Evolutionary conservation across 2,888 invertebrate species (phyloP).

Genomic region (Cactoblastis cactorum): DNA sequence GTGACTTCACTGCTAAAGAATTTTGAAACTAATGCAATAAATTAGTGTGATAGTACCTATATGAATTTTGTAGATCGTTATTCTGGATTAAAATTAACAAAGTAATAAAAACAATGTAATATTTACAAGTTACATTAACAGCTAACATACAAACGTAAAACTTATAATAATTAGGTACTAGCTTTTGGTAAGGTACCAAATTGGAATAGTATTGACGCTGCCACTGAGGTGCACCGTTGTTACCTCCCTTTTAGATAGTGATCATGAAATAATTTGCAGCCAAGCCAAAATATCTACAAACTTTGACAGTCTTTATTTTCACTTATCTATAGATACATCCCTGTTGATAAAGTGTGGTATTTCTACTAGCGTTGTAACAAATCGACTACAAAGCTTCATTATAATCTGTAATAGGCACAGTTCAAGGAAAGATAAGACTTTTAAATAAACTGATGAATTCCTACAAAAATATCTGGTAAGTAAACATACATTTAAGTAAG

Average conservation of each 20-base stretch:
- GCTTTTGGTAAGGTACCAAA: conserved; percentile 68
- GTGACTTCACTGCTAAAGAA: neutral
- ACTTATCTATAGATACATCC: conserved; percentile 72
- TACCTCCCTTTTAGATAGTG: conserved; percentile 37
- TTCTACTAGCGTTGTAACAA: conserved; percentile 71
- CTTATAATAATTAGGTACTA: conserved; percentile 69
- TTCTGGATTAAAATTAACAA: conserved; percentile 32
- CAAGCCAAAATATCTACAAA: conserved; percentile 69
- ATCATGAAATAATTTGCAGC: conserved; percentile 48
- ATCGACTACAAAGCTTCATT: conserved; percentile 52
- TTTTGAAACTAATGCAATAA: neutral
- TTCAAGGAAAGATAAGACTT: conserved; percentile 38
- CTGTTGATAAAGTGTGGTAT: conserved; percentile 70
- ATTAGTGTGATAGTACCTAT: neutral
- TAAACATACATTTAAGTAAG: neutral
- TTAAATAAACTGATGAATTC: conserved; percentile 15
- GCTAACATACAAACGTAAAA: conserved; percentile 41
- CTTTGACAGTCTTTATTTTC: conserved; percentile 75
- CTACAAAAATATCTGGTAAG: neutral
- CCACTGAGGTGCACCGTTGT: conserved; percentile 47
- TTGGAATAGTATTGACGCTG: conserved; percentile 57
- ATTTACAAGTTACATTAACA: conserved; percentile 41
- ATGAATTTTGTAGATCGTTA: conserved; percentile 32
- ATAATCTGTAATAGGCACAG: conserved; percentile 46
- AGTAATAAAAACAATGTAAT: conserved; percentile 35